phyloP scores from a whole-genome alignment of 23 tunicate species.

The Halocynthia roretzi region DNA sequence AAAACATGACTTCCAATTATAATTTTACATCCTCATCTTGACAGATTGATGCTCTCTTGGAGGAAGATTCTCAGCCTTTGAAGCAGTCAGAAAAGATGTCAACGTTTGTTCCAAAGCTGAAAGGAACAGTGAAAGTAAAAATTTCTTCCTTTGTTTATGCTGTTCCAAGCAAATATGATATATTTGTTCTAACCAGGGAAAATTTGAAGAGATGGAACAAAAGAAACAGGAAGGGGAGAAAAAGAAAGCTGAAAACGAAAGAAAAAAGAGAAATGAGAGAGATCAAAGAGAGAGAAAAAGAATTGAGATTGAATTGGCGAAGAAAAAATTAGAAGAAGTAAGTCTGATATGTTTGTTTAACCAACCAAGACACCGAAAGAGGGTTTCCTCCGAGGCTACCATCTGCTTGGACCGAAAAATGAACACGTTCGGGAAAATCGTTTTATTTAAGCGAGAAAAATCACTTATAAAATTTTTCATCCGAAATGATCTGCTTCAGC shows the following conservation, averaged over 20 bases:
- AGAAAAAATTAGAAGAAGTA: slow-evolving; percentile 53
- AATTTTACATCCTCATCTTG: neutral
- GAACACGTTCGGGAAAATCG: no score
- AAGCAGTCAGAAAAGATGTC: slow-evolving; percentile 23
- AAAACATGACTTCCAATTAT: no score
- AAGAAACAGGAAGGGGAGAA: slow-evolving; percentile 70
- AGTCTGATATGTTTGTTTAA: neutral
- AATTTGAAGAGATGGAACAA: slow-evolving; percentile 74
- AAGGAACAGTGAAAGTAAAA: slow-evolving; percentile 81
- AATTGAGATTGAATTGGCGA: slow-evolving; percentile 69
- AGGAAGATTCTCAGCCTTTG: slow-evolving; percentile 24
- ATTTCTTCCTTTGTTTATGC: no score
- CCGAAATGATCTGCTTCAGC: no score
- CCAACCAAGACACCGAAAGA: neutral
- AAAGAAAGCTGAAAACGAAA: slow-evolving; percentile 40
- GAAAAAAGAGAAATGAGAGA: slow-evolving; percentile 36
- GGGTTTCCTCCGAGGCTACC: neutral
- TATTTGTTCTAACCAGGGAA: slow-evolving; percentile 40
- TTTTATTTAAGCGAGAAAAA: no score
- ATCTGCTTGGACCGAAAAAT: neutral
- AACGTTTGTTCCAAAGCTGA: slow-evolving; percentile 57
- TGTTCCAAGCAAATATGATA: no score
- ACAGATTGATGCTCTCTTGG: slow-evolving; percentile 69
- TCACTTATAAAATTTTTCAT: no score
- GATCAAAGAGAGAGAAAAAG: slow-evolving; percentile 68